A percentile compares a stretch with the other conserved stretches of the same genome.
Evolutionary conservation across 2,113 vertebrate species (phyloP).

Genomic region (Cynopterus brachyotis): DNA sequence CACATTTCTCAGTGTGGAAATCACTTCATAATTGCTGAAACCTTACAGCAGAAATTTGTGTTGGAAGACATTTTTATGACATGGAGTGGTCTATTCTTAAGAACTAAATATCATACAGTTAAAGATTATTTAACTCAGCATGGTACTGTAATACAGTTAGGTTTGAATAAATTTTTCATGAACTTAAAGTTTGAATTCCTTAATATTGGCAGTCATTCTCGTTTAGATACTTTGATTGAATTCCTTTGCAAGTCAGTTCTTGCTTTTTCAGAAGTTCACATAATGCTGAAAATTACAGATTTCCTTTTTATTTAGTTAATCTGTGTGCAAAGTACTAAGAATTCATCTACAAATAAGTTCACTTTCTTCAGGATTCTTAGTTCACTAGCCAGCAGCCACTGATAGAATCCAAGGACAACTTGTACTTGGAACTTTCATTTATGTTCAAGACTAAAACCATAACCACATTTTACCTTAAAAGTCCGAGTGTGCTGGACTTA

Average conservation of each 20-base stretch:
- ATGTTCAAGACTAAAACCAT: neutral
- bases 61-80: slow-evolving; percentile 74
- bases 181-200: slow-evolving; percentile 66
- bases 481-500: neutral
- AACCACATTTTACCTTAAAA: neutral
- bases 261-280: slow-evolving; percentile 33
- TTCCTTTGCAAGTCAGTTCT: slow-evolving; percentile 32
- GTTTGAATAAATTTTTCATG: slow-evolving; percentile 86
- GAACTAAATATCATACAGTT: slow-evolving; percentile 80
- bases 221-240: slow-evolving; percentile 22
- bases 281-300: slow-evolving; percentile 19
- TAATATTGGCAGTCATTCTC: slow-evolving; percentile 10
- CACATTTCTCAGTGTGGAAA: slow-evolving; percentile 46
- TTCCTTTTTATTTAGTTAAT: neutral
- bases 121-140: slow-evolving; percentile 82
- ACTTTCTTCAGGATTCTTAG: slow-evolving; percentile 12
- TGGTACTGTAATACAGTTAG: slow-evolving; percentile 82
- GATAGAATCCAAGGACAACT: neutral
- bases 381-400: neutral
- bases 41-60: slow-evolving; percentile 70
- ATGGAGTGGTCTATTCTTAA: slow-evolving; percentile 80
- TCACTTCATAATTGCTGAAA: slow-evolving; percentile 63
- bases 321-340: slow-evolving; percentile 5
- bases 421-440: neutral
- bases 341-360: neutral